These are phyloP conservation scores for Nerophis lumbriciformis DNA, from an alignment of 2,113 vertebrate genomes.

Conservation along the genomic window DNA sequence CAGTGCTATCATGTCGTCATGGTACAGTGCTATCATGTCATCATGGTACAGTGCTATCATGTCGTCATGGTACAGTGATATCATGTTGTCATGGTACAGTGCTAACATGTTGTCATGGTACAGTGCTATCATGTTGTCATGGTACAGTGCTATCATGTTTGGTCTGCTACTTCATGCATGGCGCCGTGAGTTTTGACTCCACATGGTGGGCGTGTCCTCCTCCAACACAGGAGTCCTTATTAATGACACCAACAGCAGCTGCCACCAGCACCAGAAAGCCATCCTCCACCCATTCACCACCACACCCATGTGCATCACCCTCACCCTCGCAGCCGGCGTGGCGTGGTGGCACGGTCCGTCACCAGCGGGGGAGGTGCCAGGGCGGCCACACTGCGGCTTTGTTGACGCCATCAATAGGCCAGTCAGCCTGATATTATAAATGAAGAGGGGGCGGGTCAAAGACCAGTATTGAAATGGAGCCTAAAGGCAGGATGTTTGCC, in stretches of 20 bases:
- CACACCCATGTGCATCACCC: conserved; percentile 4
- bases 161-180: neutral
- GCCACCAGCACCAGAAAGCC: conserved; percentile 59
- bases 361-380: conserved; percentile 55
- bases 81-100: no score
- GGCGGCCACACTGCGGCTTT: conserved; percentile 64
- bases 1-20: no score
- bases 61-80: no score
- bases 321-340: conserved; percentile 51
- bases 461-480: conserved; percentile 42
- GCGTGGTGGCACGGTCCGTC: conserved; percentile 45
- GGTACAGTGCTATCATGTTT: no score
- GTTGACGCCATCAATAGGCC: conserved; percentile 58
- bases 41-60: no score
- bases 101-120: no score
- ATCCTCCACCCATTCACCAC: conserved; percentile 12
- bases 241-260: conserved; percentile 50
- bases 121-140: no score
- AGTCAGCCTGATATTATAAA: conserved; percentile 65
- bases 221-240: conserved; percentile 62
- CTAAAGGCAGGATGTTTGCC: neutral
- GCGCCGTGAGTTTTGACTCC: no score
- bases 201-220: neutral
- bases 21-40: no score
- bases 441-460: conserved; percentile 34